These are phyloP conservation scores for Adelges cooleyi DNA, from an alignment of 1,140 invertebrate genomes.

Conservation along the genomic window DNA sequence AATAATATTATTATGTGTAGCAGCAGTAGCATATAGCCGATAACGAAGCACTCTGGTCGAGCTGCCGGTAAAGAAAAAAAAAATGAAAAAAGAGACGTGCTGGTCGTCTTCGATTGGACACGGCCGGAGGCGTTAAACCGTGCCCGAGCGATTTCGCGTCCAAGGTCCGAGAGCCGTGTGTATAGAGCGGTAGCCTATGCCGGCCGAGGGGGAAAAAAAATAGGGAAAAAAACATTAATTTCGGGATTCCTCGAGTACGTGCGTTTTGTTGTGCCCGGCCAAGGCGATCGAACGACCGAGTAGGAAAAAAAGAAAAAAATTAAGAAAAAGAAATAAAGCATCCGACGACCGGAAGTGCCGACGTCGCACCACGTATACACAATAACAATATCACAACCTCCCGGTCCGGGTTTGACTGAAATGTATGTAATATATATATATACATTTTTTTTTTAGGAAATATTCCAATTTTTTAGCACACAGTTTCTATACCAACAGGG, in stretches of 20 bases:
- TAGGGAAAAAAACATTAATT: background rate
- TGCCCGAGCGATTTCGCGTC: conserved; percentile 12
- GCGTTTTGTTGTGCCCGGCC: background rate
- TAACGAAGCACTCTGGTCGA: no score
- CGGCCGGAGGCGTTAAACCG: conserved; percentile 21
- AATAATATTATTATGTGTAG: no score
- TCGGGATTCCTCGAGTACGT: background rate
- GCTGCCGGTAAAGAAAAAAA: no score
- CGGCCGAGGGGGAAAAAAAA: background rate
- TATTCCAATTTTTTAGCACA: no score
- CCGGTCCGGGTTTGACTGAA: no score
- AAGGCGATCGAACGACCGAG: no score
- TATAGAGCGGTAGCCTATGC: background rate
- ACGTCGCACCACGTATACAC: background rate
- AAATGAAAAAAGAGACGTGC: background rate
- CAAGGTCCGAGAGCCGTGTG: background rate
- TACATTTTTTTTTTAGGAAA: no score
- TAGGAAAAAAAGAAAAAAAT: background rate
- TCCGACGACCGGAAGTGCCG: conserved; percentile 4
- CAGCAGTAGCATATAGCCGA: no score
- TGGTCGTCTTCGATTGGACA: conserved; percentile 18
- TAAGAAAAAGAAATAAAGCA: no score
- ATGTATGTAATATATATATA: no score
- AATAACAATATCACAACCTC: no score
- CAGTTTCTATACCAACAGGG: no score